These are phyloP conservation scores for Psittacula cyanocephala DNA, from an alignment of 2,113 vertebrate genomes.

Conservation along the genomic window DNA sequence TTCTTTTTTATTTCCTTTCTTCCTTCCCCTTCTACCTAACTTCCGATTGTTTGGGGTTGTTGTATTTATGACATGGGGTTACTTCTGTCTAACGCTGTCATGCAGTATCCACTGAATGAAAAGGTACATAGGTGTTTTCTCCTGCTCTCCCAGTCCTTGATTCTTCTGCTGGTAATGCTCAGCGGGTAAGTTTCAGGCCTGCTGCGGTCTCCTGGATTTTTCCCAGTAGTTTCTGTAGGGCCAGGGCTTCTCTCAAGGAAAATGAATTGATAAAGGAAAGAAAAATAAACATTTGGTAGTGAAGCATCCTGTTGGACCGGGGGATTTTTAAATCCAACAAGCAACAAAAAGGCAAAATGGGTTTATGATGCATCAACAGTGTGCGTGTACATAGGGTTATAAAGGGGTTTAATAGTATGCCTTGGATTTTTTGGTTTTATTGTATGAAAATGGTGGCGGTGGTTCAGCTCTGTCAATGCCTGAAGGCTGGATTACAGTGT, in stretches of 20 bases:
- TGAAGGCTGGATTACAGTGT: background rate
- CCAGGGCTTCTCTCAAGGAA: background rate
- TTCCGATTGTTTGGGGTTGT: conserved; percentile 42
- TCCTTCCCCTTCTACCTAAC: background rate
- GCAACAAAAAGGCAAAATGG: background rate
- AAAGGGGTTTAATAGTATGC: conserved; percentile 39
- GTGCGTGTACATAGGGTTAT: conserved; percentile 24
- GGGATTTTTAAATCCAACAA: background rate
- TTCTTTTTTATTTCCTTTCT: background rate
- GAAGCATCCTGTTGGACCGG: background rate
- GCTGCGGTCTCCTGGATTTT: background rate
- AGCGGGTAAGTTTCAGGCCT: background rate
- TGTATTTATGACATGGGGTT: conserved; percentile 57
- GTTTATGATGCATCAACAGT: conserved; percentile 3
- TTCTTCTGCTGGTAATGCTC: background rate
- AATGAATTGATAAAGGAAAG: background rate
- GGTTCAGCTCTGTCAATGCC: background rate
- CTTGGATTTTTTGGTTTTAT: conserved; percentile 36
- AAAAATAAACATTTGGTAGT: background rate
- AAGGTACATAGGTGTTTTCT: conserved; percentile 64
- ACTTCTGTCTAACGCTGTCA: conserved; percentile 52
- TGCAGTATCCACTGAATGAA: conserved; percentile 55
- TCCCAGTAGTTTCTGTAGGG: background rate
- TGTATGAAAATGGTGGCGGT: conserved; percentile 27
- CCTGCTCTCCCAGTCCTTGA: background rate